These are phyloP conservation scores for Yoshiicerus persimilis DNA, from an alignment of 1,140 invertebrate genomes.

Conservation along the genomic window DNA sequence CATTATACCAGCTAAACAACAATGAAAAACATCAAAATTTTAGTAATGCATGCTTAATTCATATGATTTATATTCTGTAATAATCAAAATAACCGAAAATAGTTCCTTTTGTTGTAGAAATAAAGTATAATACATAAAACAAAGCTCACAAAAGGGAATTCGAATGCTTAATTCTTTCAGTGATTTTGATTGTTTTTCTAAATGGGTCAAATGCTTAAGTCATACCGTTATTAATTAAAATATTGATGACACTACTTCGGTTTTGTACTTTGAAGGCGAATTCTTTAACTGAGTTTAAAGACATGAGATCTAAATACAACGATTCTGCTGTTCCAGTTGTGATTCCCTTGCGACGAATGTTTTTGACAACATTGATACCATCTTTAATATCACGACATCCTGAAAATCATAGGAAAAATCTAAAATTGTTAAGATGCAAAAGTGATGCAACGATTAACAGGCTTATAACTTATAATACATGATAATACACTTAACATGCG, in stretches of 20 bases:
- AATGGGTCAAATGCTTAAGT: not conserved
- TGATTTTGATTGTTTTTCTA: too few species aligned
- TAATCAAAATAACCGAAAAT: too few species aligned
- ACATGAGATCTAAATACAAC: conserved; percentile 64
- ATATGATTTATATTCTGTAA: too few species aligned
- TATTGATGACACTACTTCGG: conserved; percentile 66
- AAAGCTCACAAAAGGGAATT: not conserved
- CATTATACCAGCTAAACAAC: conserved; percentile 77
- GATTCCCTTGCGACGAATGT: conserved; percentile 59
- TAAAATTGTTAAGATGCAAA: not conserved
- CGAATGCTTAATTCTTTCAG: too few species aligned
- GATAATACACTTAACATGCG: not conserved
- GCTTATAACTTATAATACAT: too few species aligned
- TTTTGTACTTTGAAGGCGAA: conserved; percentile 70
- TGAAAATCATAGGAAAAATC: too few species aligned
- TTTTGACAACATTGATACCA: conserved; percentile 61
- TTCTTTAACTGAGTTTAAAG: conserved; percentile 70
- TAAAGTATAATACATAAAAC: not conserved
- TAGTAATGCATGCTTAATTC: too few species aligned
- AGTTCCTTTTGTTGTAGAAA: not conserved
- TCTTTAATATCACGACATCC: conserved; percentile 60
- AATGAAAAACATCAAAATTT: conserved; percentile 46
- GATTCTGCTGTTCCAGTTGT: conserved; percentile 56
- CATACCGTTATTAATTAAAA: conserved; percentile 80
- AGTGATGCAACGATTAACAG: too few species aligned